Conservation (phyloP, 2,113 vertebrate genomes). For the Leptobrachium leishanense region DNA sequence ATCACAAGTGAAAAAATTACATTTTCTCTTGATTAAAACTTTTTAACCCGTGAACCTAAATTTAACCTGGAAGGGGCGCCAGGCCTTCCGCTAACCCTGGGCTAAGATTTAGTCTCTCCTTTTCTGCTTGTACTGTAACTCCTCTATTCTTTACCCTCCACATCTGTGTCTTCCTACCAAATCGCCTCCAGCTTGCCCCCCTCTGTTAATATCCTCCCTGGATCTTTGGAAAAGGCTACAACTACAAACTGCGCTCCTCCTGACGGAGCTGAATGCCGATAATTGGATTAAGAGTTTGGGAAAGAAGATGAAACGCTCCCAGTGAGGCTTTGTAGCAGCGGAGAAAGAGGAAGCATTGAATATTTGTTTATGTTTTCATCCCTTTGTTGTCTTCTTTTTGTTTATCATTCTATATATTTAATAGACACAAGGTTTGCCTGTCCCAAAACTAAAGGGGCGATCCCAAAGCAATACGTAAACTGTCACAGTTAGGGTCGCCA, state of each 20-base stretch:
- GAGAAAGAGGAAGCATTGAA: too few relatives aligned
- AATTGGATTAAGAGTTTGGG: conserved; percentile 71
- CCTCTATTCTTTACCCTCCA: conserved; percentile 60
- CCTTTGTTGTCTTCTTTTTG: too few relatives aligned
- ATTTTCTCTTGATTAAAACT: too few relatives aligned
- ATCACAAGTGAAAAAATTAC: too few relatives aligned
- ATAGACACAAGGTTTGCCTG: too few relatives aligned
- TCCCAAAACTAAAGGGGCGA: too few relatives aligned
- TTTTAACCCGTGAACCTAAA: conserved; percentile 52
- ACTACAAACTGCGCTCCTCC: conserved; percentile 65
- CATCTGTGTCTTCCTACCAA: conserved; percentile 51
- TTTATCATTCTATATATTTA: too few relatives aligned
- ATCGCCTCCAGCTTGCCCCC: conserved; percentile 62
- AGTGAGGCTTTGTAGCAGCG: too few relatives aligned
- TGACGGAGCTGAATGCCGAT: conserved; percentile 69
- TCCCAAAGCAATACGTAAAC: too few relatives aligned
- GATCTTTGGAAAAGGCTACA: conserved; percentile 60
- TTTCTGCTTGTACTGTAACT: conserved; percentile 64
- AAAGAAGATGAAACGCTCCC: too few relatives aligned
- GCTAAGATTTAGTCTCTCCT: conserved; percentile 61
- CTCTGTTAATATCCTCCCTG: conserved; percentile 71
- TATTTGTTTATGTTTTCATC: too few relatives aligned
- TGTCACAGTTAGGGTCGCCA: too few relatives aligned
- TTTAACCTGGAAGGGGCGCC: conserved; percentile 63
- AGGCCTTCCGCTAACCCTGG: conserved; percentile 70